Evolutionary conservation across 2,797 vertebrate genomes (phyloP), one percentile per base, ranked within the genome.

Genomic region (Melanogrammus aeglefinus): DNA sequence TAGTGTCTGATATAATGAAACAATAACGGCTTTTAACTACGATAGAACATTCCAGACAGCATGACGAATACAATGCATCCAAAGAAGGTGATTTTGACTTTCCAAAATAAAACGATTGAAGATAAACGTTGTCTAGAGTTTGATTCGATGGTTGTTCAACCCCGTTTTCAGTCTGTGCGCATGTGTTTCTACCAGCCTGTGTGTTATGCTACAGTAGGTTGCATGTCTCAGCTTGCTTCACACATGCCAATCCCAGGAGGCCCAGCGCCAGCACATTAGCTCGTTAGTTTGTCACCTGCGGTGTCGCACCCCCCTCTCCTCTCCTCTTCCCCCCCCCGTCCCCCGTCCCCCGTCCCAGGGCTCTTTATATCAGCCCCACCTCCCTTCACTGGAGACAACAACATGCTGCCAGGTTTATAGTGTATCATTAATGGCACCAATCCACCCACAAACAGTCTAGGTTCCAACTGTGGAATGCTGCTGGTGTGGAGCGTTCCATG

Each of bases 161-260:
- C 27, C 57, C 57, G 2, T 63, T 27, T 24, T 21, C 16, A 14
- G 57, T 63, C 57, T 24, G 57, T 63, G n/a, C 21, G 16, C 47
- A 2, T 18, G 63, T 69, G 63, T 69, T 27, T 13, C n/a, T 27
- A 7, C 6, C 47, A 57, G n/a, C 41, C 21, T 63, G 38, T 35
- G 44, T 29, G 10, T 29, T 77, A 38, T 39, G 69, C 29, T 38
- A 36, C 47, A 74, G 72, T 79, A 27, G 5, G 63, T 69, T 69
- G 76, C 93, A 94, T 85, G 94, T 93, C 87, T 82, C 90, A 89
- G 94, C 94, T 93, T 94, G 93, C 87, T 82, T 81, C 66, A 86
- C 90, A 90, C 85, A 27, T 79, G 69, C 79, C 83, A 27, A 71
- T 82, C 91, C 89, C 89, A 14, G 2, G 83, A 83, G 86, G 51